phyloP scores from a whole-genome alignment of 2,113 vertebrate genomes.

The Ahaetulla prasina region DNA sequence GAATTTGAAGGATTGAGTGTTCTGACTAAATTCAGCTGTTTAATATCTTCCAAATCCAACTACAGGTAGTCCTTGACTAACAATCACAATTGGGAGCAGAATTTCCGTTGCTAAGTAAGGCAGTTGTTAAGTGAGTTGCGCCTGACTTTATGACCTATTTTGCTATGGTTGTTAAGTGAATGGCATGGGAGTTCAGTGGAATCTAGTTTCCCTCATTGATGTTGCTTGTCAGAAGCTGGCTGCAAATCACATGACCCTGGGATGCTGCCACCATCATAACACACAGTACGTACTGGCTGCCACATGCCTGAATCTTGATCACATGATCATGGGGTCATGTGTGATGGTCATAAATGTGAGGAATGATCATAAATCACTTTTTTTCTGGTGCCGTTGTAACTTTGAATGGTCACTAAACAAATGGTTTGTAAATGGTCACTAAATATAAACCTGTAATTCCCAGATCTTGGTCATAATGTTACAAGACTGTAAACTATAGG shows the following conservation, averaged over 20 bases:
- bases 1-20: neutral
- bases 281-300: neutral
- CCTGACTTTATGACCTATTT: neutral
- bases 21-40: neutral
- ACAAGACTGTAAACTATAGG: neutral
- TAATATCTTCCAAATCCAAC: neutral
- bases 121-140: neutral
- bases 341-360: neutral
- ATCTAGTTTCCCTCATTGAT: neutral
- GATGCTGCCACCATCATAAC: neutral
- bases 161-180: neutral
- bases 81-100: neutral
- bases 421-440: neutral
- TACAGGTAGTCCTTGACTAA: neutral
- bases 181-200: neutral
- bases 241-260: neutral
- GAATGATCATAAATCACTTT: neutral
- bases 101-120: neutral
- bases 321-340: neutral
- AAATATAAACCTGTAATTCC: neutral
- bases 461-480: neutral
- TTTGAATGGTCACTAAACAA: neutral
- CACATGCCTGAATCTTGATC: neutral
- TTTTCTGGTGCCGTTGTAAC: neutral
- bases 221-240: neutral